Conservation (phyloP, 1,140 invertebrate species). For the Tetranychus urticae region DNA sequence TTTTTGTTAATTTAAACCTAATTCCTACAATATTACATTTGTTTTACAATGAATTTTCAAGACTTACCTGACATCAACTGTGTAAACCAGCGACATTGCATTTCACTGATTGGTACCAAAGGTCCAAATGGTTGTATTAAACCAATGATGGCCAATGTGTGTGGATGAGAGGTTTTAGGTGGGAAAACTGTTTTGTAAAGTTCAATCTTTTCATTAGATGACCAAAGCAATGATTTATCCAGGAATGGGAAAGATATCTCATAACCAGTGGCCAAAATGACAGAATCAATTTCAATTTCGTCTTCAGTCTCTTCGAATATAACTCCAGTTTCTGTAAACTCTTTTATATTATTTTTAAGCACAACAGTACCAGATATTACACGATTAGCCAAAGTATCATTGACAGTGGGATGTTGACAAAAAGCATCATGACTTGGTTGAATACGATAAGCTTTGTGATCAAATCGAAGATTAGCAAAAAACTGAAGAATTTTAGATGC, state of each 20-base stretch:
- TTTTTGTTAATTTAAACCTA: too few species aligned
- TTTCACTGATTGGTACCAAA: slow-evolving; percentile 27
- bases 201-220: slow-evolving; percentile 21
- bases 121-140: slow-evolving; percentile 27
- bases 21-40: background rate
- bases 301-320: slow-evolving; percentile 15
- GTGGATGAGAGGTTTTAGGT: slow-evolving; percentile 15
- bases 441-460: slow-evolving; percentile 25
- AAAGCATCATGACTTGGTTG: slow-evolving; percentile 23
- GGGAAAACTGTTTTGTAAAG: slow-evolving; percentile 26
- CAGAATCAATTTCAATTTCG: slow-evolving; percentile 16
- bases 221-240: slow-evolving; percentile 11
- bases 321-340: slow-evolving; percentile 18
- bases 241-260: slow-evolving; percentile 22
- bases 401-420: slow-evolving; percentile 29
- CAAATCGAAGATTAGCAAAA: slow-evolving; percentile 18
- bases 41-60: background rate
- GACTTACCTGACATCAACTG: slow-evolving; percentile 2
- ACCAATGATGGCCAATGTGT: slow-evolving; percentile 26
- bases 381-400: slow-evolving; percentile 28
- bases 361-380: slow-evolving; percentile 24
- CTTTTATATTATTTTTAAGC: slow-evolving; percentile 20
- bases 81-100: slow-evolving; percentile 25
- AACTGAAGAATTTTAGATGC: slow-evolving; percentile 8
- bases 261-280: slow-evolving; percentile 23